Base-by-base conservation (phyloP, 1,140 invertebrate species). In the Whitmania pigra region DNA sequence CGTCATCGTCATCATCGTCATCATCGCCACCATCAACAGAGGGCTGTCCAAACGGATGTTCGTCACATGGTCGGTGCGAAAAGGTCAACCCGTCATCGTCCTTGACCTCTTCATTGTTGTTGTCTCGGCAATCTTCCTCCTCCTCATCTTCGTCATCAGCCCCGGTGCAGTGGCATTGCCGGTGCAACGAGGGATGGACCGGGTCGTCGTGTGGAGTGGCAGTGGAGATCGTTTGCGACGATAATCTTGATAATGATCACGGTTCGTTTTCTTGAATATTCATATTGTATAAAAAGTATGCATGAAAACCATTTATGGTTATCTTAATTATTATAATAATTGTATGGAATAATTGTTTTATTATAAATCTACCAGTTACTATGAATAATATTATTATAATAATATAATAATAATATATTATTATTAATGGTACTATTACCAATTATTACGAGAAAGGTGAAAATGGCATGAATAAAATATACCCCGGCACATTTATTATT, bases 171-270 rank as follows among this genome's bases (percentile, higher is more conserved):
- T 66, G 88, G 87, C 54, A 86, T 1, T 97, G 94, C 79, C 87
- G 88, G 13, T 97, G 95, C 81, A 90, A 94, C 77, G 85, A 89
- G 0, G 88, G 92, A 78, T 97, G 92, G 90, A 92, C 91, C 55
- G 94, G 94, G 2, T 89, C 90, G 69, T 92, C 96, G 80, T 98
- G 94, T 79, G 93, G 91, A 6, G 91, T 90, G 88, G 90, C 90
- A 15, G 87, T 94, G 74, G 95, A 98, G 81, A 89, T 90, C 73
- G 89, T 89, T 75, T 99, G 95, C 80, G 89, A 88, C 75, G 94
- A 99, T 81, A 88, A 88, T 49, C 85, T 89, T 73, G 95, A 99
- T 82, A 97, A 99, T 83, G 95, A 99, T 81, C 92, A 92, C 88
- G 94, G 94, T 97, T 3, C 1, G 43, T 49, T 36, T 36, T 36